Evolutionary conservation across 2,888 invertebrate genomes (phyloP).

Genomic region (Netelia melanura): DNA sequence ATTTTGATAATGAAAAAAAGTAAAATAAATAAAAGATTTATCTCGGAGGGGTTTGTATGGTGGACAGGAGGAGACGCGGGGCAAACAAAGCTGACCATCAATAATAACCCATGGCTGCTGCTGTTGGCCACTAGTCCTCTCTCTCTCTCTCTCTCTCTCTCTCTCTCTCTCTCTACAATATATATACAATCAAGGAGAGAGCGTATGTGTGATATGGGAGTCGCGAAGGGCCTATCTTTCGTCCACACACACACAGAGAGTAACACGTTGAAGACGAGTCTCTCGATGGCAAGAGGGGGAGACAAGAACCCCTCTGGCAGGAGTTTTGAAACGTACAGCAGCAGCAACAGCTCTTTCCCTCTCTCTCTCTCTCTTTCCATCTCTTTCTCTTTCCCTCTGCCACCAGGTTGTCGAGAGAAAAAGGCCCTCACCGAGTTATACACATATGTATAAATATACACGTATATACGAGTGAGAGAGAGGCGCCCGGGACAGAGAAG

Average conservation of each 20-base stretch:
- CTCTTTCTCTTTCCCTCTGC: constrained; percentile 74
- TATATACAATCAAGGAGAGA: constrained; percentile 36
- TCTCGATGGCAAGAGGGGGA: constrained; percentile 32
- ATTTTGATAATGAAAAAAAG: constrained; percentile 22
- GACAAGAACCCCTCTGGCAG: constrained; percentile 53
- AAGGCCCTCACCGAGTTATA: constrained; percentile 39
- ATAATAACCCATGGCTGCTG: constrained; percentile 75
- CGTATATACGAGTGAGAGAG: background rate
- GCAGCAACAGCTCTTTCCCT: constrained; percentile 33
- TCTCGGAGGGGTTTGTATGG: constrained; percentile 6
- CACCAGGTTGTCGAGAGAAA: constrained; percentile 74
- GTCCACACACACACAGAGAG: constrained; percentile 12
- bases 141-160: no score
- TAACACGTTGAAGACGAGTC: constrained; percentile 24
- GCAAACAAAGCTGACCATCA: constrained; percentile 83
- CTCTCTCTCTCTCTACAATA: background rate
- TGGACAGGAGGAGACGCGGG: constrained; percentile 64
- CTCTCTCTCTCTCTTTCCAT: background rate
- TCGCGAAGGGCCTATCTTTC: constrained; percentile 50
- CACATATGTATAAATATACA: constrained; percentile 30
- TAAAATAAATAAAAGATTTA: constrained; percentile 17
- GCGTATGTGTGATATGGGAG: constrained; percentile 33
- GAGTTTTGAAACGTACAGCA: constrained; percentile 50
- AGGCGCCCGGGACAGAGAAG: constrained; percentile 62
- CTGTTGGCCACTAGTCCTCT: constrained; percentile 62